A percentile compares a stretch with the other conserved stretches of the same genome.
Conservation (phyloP, 2,797 vertebrate genomes). For the Tachyglossus aculeatus region DNA sequence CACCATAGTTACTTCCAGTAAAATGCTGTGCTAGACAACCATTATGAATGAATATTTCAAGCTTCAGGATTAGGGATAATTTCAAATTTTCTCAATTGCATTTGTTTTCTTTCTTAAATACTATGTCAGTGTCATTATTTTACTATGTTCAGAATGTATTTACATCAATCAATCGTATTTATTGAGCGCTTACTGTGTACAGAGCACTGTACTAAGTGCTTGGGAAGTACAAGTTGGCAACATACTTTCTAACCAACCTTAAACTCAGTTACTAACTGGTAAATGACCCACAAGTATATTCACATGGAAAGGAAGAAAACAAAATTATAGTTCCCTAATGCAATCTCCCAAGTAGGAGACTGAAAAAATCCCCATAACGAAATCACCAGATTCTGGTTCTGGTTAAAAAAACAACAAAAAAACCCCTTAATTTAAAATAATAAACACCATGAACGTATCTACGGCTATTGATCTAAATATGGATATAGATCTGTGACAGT, state of each 20-base stretch:
- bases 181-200: too few relatives aligned
- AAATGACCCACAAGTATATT: background rate
- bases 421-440: slow-evolving; percentile 61
- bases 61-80: too few relatives aligned
- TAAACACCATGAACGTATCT: too few relatives aligned
- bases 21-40: too few relatives aligned
- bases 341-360: slow-evolving; percentile 9
- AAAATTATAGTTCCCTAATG: background rate
- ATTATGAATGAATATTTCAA: too few relatives aligned
- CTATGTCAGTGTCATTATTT: background rate
- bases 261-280: slow-evolving; percentile 3
- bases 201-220: too few relatives aligned
- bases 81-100: background rate
- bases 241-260: background rate
- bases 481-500: too few relatives aligned
- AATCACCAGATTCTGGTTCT: slow-evolving; percentile 33
- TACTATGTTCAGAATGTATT: background rate
- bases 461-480: too few relatives aligned
- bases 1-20: too few relatives aligned
- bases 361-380: slow-evolving; percentile 30
- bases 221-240: background rate
- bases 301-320: slow-evolving; percentile 10
- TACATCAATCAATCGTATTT: too few relatives aligned
- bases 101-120: background rate
- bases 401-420: slow-evolving; percentile 62